Conservation (phyloP, 2,888 invertebrate species). For the Macrosiphum euphorbiae region DNA sequence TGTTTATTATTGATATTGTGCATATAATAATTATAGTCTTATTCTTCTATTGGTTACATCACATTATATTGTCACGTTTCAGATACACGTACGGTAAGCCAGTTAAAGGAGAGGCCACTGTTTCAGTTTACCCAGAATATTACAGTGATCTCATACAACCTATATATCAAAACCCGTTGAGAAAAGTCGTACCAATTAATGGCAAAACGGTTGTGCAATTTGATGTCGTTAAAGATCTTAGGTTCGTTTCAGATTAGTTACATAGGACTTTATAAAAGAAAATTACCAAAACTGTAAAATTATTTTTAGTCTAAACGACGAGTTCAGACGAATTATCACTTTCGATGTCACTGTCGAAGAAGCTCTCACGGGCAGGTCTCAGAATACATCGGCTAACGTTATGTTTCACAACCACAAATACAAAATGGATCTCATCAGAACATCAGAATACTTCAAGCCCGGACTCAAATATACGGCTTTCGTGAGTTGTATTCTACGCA, state of each 20-base stretch:
- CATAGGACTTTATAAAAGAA: not conserved
- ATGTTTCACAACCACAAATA: conserved; percentile 84
- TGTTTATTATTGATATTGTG: not conserved
- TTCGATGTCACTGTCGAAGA: conserved; percentile 93
- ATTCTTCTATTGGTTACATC: not conserved
- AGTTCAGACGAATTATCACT: conserved; percentile 84
- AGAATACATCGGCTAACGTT: conserved; percentile 82
- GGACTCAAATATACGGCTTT: conserved; percentile 86
- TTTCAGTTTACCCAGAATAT: conserved; percentile 87
- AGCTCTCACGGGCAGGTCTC: conserved; percentile 85
- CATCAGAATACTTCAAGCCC: conserved; percentile 90
- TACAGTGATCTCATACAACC: conserved; percentile 85
- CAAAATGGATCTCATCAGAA: conserved; percentile 82
- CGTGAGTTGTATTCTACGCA: conserved; percentile 72
- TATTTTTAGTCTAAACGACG: conserved; percentile 78
- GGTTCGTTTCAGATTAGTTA: conserved; percentile 68
- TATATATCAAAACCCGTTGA: conserved; percentile 76
- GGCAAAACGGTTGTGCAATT: conserved; percentile 85
- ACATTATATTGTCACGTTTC: not conserved
- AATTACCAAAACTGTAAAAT: not conserved
- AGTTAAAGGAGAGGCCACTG: conserved; percentile 86
- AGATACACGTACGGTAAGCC: conserved; percentile 89
- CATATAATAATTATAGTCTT: not conserved
- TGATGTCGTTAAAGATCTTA: conserved; percentile 80
- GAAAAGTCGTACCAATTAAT: conserved; percentile 76